A percentile compares a stretch with the other conserved stretches of the same genome.
phyloP scores from a whole-genome alignment of 2,113 vertebrate genomes.

The Himantopus leucocephalus region DNA sequence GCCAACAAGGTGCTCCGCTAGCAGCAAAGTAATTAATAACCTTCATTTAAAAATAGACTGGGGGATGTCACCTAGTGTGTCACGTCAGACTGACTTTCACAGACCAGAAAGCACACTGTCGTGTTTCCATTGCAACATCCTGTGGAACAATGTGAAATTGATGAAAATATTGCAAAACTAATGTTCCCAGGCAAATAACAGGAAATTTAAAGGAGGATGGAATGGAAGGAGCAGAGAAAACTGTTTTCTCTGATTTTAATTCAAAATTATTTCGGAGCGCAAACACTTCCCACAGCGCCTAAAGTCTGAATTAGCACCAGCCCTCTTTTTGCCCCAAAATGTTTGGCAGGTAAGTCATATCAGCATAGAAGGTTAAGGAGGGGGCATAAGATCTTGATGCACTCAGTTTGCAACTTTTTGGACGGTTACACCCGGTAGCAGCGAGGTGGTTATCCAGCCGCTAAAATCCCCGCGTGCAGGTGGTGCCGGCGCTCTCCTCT shows the following conservation, averaged over 20 bases:
- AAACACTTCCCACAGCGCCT: neutral
- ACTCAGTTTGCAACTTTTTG: neutral
- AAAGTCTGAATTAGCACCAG: neutral
- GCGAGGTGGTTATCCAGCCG: neutral
- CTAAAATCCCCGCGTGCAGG: neutral
- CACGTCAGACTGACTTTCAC: neutral
- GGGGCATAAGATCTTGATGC: neutral
- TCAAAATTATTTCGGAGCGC: neutral
- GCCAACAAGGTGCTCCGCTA: neutral
- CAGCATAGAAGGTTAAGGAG: neutral
- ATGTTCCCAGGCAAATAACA: neutral
- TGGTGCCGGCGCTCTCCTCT: neutral
- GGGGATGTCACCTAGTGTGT: neutral
- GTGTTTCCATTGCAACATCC: neutral
- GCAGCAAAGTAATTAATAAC: neutral
- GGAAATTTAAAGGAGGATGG: neutral
- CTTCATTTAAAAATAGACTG: neutral
- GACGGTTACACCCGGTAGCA: neutral
- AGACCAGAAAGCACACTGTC: neutral
- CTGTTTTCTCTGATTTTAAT: neutral
- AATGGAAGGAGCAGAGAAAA: neutral
- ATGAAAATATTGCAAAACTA: neutral
- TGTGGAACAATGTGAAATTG: neutral
- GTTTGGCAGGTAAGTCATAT: neutral
- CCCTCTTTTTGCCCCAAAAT: neutral